These are phyloP conservation scores for Pyrgilauda ruficollis DNA, from an alignment of 2,113 vertebrate genomes.

Conservation along the genomic window DNA sequence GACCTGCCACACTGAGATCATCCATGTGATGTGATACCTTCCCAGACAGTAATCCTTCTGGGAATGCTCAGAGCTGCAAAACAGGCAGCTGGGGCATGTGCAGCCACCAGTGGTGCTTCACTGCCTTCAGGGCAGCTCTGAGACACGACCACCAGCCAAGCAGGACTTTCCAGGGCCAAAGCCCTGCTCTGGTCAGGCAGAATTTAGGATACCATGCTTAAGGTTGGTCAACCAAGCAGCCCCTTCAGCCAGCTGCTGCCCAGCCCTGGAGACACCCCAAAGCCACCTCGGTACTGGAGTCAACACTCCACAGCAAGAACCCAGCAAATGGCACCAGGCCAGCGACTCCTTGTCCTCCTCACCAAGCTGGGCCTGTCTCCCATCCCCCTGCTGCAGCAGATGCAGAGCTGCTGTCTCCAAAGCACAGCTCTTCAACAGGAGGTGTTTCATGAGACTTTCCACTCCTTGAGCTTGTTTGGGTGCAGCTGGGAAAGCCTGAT, in stretches of 20 bases:
- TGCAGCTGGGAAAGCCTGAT: not conserved
- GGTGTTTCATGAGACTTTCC: not conserved
- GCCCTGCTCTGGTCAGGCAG: not conserved
- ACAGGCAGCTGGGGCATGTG: not conserved
- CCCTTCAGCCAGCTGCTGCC: not conserved
- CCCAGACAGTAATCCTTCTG: not conserved
- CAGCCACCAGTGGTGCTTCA: not conserved
- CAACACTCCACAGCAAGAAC: fast-evolving
- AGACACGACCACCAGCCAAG: not conserved
- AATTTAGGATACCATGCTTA: not conserved
- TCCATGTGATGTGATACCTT: not conserved
- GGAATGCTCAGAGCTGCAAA: not conserved
- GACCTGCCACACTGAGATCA: fast-evolving
- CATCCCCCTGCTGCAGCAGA: not conserved
- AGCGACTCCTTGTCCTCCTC: fast-evolving
- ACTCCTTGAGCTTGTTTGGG: not conserved
- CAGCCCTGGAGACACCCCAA: not conserved
- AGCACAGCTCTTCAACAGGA: fast-evolving
- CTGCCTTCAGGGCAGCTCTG: not conserved
- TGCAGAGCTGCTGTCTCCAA: not conserved
- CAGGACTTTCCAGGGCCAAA: not conserved
- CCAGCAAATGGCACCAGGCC: fast-evolving
- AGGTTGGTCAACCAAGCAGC: not conserved
- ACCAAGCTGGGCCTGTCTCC: not conserved
- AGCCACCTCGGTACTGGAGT: fast-evolving